phyloP scores from a whole-genome alignment of 2,888 invertebrate genomes.

The Esperia sulphurella region DNA sequence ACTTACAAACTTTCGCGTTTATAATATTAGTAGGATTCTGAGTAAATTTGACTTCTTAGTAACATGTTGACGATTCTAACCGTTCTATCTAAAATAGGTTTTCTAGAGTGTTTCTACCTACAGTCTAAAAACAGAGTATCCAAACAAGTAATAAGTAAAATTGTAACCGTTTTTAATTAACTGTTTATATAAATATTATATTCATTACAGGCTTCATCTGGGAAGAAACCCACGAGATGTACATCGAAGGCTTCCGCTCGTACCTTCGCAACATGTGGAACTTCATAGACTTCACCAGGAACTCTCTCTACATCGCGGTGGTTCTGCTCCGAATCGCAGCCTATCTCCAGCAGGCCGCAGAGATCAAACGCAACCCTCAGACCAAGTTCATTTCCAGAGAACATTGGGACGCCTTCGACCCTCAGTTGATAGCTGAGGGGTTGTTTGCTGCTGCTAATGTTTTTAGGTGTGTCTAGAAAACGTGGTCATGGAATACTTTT shows the following conservation, averaged over 20 bases:
- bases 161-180: too few relatives aligned
- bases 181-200: too few relatives aligned
- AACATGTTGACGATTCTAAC: too few relatives aligned
- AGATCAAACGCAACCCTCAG: constrained; percentile 83
- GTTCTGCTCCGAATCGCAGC: constrained; percentile 84
- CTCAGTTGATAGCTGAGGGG: constrained; percentile 94
- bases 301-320: constrained; percentile 89
- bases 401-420: constrained; percentile 95
- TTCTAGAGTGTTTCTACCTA: too few relatives aligned
- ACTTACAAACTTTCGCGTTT: too few relatives aligned
- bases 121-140: too few relatives aligned
- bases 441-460: constrained; percentile 97
- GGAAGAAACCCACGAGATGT: constrained; percentile 95
- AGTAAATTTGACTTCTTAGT: too few relatives aligned
- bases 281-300: constrained; percentile 95
- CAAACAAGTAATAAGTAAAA: too few relatives aligned
- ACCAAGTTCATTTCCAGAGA: constrained; percentile 89
- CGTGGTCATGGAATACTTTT: too few relatives aligned
- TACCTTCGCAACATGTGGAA: constrained; percentile 98
- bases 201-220: constrained; percentile 86
- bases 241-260: constrained; percentile 89
- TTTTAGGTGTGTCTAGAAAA: constrained; percentile 81
- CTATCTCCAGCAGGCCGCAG: constrained; percentile 85
- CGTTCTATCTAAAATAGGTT: too few relatives aligned
- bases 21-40: too few relatives aligned